Base-by-base conservation (phyloP, 2,888 invertebrate genomes). In the Cryptocheilus praepositus region DNA sequence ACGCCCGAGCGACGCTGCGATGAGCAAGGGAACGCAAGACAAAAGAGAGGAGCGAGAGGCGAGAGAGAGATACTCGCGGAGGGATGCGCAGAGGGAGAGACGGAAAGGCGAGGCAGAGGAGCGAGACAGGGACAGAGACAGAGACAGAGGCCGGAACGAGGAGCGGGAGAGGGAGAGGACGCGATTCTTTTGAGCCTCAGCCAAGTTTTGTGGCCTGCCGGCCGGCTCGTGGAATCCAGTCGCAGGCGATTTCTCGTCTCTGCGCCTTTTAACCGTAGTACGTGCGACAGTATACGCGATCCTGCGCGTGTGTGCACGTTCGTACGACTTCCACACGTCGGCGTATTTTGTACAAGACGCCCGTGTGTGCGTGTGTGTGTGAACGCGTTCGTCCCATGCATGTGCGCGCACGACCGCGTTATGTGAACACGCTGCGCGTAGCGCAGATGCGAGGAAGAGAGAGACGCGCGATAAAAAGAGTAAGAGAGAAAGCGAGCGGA, bases 131-230 rank as follows among this genome's bases (percentile, higher is more conserved):
- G 59, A 19, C 25, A 54, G 49, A n/a, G n/a, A n/a, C n/a, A n/a
- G n/a, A n/a, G n/a, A n/a, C n/a, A n/a, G n/a, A n/a, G n/a, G n/a
- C n/a, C n/a, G n/a, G n/a, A n/a, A n/a, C n/a, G n/a, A n/a, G n/a
- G n/a, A n/a, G n/a, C n/a, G n/a, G 22, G 56, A 59, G 66, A 58
- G 61, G 67, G 60, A 64, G 75, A 75, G 65, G 63, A 74, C 62
- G 67, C 79, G 82, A 83, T 82, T 83, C 81, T 83, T 81, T 81
- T 82, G 84, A 84, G 80, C 72, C 70, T 70, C 77, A 76, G 84
- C 84, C 84, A 84, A 84, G 83, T 84, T 83, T 83, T 77, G 81
- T 78, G 80, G 80, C 76, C 79, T 78, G 72, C 64, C 70, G 74
- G 79, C 73, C 73, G 80, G 72, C 79, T 78, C 76, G 79, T 76